Percentiles rank a stretch among this genome's conserved stretches.
phyloP scores from a whole-genome alignment of 2,888 invertebrate species.

The Germaria angustata region DNA sequence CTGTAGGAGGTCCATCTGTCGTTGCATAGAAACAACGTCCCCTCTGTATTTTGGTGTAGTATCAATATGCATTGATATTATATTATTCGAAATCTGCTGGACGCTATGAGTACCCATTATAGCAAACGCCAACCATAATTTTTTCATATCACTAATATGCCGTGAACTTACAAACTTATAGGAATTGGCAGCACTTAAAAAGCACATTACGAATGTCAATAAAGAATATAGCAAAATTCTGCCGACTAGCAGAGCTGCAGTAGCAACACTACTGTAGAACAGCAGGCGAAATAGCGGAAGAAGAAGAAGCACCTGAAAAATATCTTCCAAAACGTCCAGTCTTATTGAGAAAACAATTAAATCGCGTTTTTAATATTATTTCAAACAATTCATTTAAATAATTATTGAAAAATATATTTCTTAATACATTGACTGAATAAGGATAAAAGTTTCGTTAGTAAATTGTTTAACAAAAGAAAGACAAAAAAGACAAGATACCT shows the following conservation, averaged over 20 bases:
- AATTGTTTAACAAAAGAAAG: conserved; percentile 25
- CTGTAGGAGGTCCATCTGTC: too few species aligned
- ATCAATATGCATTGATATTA: too few species aligned
- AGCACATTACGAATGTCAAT: conserved; percentile 63
- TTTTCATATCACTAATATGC: too few species aligned
- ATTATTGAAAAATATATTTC: not conserved
- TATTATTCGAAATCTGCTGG: too few species aligned
- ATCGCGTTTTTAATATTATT: conserved; percentile 2
- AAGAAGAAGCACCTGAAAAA: conserved; percentile 62
- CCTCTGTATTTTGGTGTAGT: too few species aligned
- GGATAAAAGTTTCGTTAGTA: conserved; percentile 16
- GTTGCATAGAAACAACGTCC: too few species aligned
- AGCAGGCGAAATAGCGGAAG: conserved; percentile 44
- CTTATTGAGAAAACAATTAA: conserved; percentile 40
- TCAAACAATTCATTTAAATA: not conserved
- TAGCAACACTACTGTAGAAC: conserved; percentile 29
- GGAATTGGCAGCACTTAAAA: conserved; percentile 33
- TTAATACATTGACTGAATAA: conserved; percentile 36
- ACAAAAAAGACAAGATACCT: conserved; percentile 35
- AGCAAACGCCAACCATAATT: too few species aligned
- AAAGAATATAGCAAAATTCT: conserved; percentile 45
- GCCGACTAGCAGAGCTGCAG: conserved; percentile 31
- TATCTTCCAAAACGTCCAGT: conserved; percentile 61
- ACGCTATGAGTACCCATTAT: too few species aligned
- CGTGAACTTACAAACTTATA: too few species aligned